phyloP scores from a whole-genome alignment of 2,888 invertebrate species.

The Neuroscelio doddi region DNA sequence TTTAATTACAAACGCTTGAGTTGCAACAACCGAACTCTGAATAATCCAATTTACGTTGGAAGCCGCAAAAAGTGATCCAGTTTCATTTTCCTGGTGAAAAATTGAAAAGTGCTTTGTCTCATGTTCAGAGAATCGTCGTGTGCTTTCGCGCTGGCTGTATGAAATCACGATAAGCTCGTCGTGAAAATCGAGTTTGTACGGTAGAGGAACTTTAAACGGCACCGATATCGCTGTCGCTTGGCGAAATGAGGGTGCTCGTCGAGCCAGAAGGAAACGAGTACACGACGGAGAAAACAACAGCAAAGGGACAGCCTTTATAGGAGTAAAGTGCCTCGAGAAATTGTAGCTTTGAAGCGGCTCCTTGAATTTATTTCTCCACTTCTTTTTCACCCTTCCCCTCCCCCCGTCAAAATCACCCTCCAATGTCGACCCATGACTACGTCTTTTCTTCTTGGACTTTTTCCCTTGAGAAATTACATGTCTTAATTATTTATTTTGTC shows the following conservation, averaged over 20 bases:
- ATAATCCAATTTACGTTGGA: constrained; percentile 5
- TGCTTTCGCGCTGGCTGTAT: neutral
- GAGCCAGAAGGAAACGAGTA: constrained; percentile 1
- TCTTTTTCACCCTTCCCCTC: neutral
- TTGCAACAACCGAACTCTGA: no score
- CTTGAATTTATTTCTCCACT: neutral
- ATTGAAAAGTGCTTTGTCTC: neutral
- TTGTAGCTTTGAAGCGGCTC: constrained; percentile 1
- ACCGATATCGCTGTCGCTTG: neutral
- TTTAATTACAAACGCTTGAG: constrained; percentile 1
- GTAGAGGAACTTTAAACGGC: neutral
- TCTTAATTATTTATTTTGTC: neutral
- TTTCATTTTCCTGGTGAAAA: neutral
- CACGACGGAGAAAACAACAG: constrained; percentile 1
- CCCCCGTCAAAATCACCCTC: no score
- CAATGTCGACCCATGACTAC: no score
- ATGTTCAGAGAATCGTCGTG: neutral
- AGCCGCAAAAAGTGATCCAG: neutral
- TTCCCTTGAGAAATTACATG: neutral
- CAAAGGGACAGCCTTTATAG: neutral
- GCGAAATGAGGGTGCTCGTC: neutral
- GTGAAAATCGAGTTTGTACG: neutral
- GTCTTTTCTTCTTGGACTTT: neutral
- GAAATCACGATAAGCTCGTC: constrained; percentile 3
- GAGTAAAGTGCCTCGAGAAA: constrained; percentile 3